phyloP scores from a whole-genome alignment of 2,113 vertebrate species.

The Microcebus griseorufus region DNA sequence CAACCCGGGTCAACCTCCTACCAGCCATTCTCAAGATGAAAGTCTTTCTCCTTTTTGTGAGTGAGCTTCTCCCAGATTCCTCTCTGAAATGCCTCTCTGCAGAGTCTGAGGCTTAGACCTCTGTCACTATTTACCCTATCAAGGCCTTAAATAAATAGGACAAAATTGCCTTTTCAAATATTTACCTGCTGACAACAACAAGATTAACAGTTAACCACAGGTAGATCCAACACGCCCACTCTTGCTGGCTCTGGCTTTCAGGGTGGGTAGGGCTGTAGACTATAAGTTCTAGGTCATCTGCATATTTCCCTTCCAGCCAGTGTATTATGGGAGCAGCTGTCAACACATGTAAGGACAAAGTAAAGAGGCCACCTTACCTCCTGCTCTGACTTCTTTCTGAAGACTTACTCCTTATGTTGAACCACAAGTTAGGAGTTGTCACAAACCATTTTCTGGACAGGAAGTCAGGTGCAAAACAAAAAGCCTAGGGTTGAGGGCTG shows the following conservation, averaged over 20 bases:
- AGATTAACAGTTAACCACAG: neutral
- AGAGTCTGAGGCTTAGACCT: neutral
- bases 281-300: neutral
- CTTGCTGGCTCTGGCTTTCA: neutral
- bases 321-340: neutral
- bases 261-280: neutral
- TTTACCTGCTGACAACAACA: neutral
- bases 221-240: neutral
- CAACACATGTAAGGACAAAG: neutral
- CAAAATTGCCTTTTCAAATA: neutral
- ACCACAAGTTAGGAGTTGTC: neutral
- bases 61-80: neutral
- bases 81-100: neutral
- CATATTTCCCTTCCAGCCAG: neutral
- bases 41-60: neutral
- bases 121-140: neutral
- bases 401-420: neutral
- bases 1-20: neutral
- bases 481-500: too few species aligned
- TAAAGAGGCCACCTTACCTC: neutral
- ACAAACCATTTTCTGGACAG: neutral
- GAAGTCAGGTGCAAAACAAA: neutral
- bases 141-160: neutral
- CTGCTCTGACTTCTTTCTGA: neutral
- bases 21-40: neutral